Conservation (phyloP, 2,113 vertebrate genomes). For the Colaptes auratus region DNA sequence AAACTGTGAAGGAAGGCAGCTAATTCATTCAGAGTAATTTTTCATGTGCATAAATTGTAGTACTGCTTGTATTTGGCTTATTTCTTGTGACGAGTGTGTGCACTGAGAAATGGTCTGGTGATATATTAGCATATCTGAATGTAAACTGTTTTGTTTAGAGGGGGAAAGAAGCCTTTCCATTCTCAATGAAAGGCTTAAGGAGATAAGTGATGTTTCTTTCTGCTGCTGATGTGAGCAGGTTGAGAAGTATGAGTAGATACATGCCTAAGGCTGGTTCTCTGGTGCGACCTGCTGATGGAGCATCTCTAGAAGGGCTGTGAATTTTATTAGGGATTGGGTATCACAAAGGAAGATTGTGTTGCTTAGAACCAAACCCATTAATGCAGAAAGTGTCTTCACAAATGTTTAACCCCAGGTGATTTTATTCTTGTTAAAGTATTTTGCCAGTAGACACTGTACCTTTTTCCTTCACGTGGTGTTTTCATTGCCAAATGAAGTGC, state of each 20-base stretch:
- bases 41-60: not conserved
- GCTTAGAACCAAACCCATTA: not conserved
- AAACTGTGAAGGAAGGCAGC: not conserved
- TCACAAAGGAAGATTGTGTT: not conserved
- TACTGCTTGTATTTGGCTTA: not conserved
- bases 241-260: not conserved
- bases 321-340: not conserved
- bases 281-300: not conserved
- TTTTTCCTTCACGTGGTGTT: not conserved
- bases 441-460: not conserved
- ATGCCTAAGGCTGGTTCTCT: not conserved
- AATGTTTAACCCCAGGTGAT: not conserved
- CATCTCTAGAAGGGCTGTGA: not conserved
- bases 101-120: not conserved
- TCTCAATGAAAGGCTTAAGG: not conserved
- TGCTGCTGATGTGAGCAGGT: not conserved
- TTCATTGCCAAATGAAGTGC: not conserved
- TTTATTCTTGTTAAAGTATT: not conserved
- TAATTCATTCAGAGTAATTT: not conserved
- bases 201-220: not conserved
- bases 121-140: not conserved
- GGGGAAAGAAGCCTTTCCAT: not conserved
- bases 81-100: not conserved
- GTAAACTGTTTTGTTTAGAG: not conserved
- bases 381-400: not conserved